Conservation (phyloP, 2,888 invertebrate genomes). For the Cylindroiulus punctatus region DNA sequence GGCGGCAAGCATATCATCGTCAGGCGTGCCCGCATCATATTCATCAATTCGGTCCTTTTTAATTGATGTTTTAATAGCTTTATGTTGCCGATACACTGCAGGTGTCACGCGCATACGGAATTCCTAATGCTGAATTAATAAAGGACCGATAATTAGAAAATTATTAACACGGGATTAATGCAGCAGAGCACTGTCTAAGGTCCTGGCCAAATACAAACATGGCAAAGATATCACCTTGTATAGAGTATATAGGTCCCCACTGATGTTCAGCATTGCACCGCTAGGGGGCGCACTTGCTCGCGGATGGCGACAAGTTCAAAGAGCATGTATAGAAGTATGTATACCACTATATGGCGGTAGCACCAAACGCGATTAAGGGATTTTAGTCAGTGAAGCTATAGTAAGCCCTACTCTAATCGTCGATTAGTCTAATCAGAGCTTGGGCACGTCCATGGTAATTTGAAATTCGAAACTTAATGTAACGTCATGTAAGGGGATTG, state of each 20-base stretch:
- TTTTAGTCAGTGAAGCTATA: too few relatives aligned
- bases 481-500: too few relatives aligned
- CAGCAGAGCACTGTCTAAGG: background rate
- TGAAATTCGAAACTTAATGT: too few relatives aligned
- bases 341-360: too few relatives aligned
- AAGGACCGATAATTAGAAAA: slow-evolving; percentile 40
- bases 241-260: background rate
- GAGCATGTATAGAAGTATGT: too few relatives aligned
- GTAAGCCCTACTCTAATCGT: too few relatives aligned
- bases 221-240: background rate
- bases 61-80: slow-evolving; percentile 23
- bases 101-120: background rate
- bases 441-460: too few relatives aligned
- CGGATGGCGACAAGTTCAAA: too few relatives aligned
- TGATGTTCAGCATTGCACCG: background rate
- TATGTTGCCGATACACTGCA: background rate
- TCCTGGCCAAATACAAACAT: background rate
- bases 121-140: background rate
- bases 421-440: too few relatives aligned
- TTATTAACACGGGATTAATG: background rate
- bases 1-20: slow-evolving; percentile 8
- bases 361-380: too few relatives aligned
- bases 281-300: background rate
- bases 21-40: background rate
- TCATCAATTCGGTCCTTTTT: slow-evolving; percentile 3